Percentiles rank a stretch among this genome's conserved stretches.
Evolutionary conservation across 2,888 invertebrate genomes (phyloP).

Genomic region (Aphodius sticticus): DNA sequence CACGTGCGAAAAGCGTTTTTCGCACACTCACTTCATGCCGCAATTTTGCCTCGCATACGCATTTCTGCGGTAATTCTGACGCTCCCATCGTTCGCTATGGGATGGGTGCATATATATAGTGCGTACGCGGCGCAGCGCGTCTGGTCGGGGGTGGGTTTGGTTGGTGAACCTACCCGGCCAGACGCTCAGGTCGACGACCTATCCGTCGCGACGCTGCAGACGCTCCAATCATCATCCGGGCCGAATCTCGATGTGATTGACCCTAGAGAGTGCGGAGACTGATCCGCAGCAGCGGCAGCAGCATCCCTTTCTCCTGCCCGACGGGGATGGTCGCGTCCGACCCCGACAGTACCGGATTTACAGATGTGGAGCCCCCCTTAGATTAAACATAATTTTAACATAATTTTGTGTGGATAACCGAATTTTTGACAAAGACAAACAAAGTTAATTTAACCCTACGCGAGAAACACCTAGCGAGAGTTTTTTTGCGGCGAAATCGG

Average conservation of each 20-base stretch:
- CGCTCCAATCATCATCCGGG: constrained; percentile 36
- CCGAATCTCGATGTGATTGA: constrained; percentile 32
- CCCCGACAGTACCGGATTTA: too few species aligned
- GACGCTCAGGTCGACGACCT: constrained; percentile 49
- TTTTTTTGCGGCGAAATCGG: too few species aligned
- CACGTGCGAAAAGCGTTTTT: too few species aligned
- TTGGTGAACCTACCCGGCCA: constrained; percentile 44
- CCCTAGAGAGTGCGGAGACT: constrained; percentile 15
- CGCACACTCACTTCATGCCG: too few species aligned
- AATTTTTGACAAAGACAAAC: too few species aligned
- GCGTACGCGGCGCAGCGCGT: constrained; percentile 37
- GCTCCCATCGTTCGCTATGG: constrained; percentile 5
- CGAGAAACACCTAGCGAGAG: too few species aligned
- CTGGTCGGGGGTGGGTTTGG: constrained; percentile 23
- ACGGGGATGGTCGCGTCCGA: too few species aligned
- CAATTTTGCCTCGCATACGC: not conserved
- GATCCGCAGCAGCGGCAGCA: constrained; percentile 9
- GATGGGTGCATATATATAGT: constrained; percentile 6
- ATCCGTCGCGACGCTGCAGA: constrained; percentile 45
- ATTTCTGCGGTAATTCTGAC: not conserved
- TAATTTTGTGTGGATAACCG: too few species aligned
- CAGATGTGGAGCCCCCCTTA: too few species aligned
- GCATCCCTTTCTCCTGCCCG: constrained; percentile 8
- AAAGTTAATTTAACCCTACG: too few species aligned
- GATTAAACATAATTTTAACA: too few species aligned